Conservation (phyloP, 2,888 invertebrate genomes). For the Latheticus oryzae region DNA sequence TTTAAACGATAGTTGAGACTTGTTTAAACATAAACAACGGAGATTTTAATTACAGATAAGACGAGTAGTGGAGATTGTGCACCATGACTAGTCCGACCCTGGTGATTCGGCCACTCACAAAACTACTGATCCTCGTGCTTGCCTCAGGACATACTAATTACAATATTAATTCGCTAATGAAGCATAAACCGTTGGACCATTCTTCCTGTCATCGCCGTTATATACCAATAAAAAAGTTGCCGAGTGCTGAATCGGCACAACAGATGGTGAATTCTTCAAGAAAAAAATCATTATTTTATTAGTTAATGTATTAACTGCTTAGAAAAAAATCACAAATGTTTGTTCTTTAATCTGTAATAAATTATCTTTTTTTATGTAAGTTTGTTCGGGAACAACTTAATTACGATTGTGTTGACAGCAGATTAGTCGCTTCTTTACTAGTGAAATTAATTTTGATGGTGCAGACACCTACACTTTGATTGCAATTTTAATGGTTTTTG, state of each 20-base stretch:
- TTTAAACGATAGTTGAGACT: conserved; percentile 59
- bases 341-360: not conserved
- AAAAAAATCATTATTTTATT: no score
- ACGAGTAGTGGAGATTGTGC: conserved; percentile 44
- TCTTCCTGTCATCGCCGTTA: conserved; percentile 25
- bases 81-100: conserved; percentile 43
- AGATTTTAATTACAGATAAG: conserved; percentile 62
- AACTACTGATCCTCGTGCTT: conserved; percentile 41
- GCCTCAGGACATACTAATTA: conserved; percentile 48
- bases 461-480: conserved; percentile 24
- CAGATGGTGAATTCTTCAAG: no score
- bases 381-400: conserved; percentile 4
- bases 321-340: no score
- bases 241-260: no score
- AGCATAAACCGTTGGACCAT: conserved; percentile 44
- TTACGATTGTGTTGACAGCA: conserved; percentile 16
- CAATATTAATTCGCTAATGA: conserved; percentile 51
- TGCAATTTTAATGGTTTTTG: conserved; percentile 19
- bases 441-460: conserved; percentile 28
- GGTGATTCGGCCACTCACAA: conserved; percentile 46
- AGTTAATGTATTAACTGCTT: no score
- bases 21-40: conserved; percentile 59
- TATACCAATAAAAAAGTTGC: not conserved
- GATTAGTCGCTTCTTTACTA: conserved; percentile 23
- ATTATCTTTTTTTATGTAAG: not conserved